Conservation (phyloP, 2,888 invertebrate species). For the Lathronympha strigana region DNA sequence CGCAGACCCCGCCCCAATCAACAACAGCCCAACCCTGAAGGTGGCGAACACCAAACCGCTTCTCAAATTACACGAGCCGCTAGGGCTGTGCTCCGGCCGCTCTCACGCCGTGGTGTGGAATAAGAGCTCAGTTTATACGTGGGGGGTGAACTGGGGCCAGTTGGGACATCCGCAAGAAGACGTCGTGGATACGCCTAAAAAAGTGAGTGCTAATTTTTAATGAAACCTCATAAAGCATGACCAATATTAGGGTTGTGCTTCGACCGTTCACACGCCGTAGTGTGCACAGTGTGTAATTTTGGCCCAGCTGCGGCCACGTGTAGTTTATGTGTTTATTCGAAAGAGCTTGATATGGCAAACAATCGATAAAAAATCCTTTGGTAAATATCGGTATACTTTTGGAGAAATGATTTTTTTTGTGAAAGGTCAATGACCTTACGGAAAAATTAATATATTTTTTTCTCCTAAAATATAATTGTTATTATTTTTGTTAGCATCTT, state of each 20-base stretch:
- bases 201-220: conserved; percentile 61
- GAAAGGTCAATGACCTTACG: too few species aligned
- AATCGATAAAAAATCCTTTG: too few species aligned
- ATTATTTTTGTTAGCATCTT: too few species aligned
- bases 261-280: conserved; percentile 87
- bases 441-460: too few species aligned
- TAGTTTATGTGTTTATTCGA: too few species aligned
- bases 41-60: conserved; percentile 65
- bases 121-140: conserved; percentile 86
- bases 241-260: conserved; percentile 86
- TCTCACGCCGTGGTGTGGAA: conserved; percentile 90
- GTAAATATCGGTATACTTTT: too few species aligned
- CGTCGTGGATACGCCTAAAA: conserved; percentile 74
- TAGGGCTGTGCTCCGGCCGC: conserved; percentile 87
- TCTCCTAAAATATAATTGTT: too few species aligned
- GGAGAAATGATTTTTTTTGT: too few species aligned
- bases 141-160: conserved; percentile 93
- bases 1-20: conserved; percentile 63
- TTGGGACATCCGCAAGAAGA: conserved; percentile 87
- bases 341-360: too few species aligned
- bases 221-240: conserved; percentile 59
- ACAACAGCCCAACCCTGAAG: conserved; percentile 67
- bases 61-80: conserved; percentile 64
- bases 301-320: too few species aligned
- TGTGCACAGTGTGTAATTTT: too few species aligned